Base-by-base conservation (phyloP, 1,140 invertebrate species). In the Cepaea nemoralis region DNA sequence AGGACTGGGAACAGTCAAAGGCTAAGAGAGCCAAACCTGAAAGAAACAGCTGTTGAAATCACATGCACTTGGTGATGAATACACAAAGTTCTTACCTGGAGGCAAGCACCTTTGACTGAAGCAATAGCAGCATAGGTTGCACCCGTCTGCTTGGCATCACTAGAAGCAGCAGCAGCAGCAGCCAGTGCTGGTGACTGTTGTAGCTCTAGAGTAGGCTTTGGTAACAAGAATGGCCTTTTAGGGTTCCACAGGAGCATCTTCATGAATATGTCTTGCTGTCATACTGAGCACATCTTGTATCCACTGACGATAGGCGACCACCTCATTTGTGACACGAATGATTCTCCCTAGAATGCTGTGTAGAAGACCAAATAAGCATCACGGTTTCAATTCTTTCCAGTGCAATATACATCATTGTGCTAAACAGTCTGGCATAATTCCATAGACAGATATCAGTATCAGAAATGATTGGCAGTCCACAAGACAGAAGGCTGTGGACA, bases 241-340 rank as follows among this genome's bases (percentile, higher is more conserved):
- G 40, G n/a, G 22, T 19, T 75, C 45, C 6, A 14, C 27, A 35
- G 31, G 14, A 19, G 2, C 31, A 35, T 33, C 31, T 71, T 78
- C 71, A 40, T 35, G 76, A 55, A 31, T 63, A 31, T 63, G 59
- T 31, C 24, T 73, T 77, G 10, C 19, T 66, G 10, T 71, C 80
- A 59, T 48, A 14, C 45, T 82, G 78, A 76, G 90, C 22, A 85
- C 86, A 35, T 87, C 84, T 40, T 85, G 85, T 10, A 94, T 92
- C 92, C 93, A 93, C 66, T 91, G 83, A 27, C 97, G 94, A 91
- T 98, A 98, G 73, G 96, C 94, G 86, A 98, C 95, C 66, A 98
- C 97, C 92, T 98, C 96, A 92, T 98, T 96, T 24, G 97, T 97
- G 79, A 98, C 95, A 84, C 96, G 94, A 78, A 99, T 94, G 84